Evolutionary conservation across 2,797 vertebrate genomes (phyloP).

Genomic region (Sphenopsis melanotis): DNA sequence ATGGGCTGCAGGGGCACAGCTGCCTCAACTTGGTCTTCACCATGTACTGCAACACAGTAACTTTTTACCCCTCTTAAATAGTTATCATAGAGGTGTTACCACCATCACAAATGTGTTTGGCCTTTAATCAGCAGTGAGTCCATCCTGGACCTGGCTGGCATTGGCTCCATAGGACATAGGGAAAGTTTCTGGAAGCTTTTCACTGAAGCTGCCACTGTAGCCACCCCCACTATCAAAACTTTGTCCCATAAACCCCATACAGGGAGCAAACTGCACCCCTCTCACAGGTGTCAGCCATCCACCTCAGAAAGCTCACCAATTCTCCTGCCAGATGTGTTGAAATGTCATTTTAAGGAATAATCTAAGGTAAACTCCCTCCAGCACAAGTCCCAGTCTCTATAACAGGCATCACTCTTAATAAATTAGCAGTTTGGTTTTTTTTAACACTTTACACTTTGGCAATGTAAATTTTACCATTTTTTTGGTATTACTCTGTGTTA

Average conservation of each 20-base stretch:
- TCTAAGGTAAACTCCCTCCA: not conserved
- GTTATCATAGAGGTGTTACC: not conserved
- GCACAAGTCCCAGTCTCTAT: not conserved
- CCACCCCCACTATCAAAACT: not conserved
- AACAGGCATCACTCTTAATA: not conserved
- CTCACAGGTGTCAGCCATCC: not conserved
- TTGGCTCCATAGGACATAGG: not conserved
- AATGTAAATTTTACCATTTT: not conserved
- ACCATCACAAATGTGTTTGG: not conserved
- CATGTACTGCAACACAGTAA: not conserved
- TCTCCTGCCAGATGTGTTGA: not conserved
- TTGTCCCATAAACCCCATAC: not conserved
- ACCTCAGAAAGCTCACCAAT: not conserved
- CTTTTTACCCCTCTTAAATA: not conserved
- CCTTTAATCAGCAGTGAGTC: not conserved
- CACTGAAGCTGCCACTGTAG: not conserved
- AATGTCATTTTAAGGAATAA: not conserved
- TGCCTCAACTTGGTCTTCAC: too few species aligned
- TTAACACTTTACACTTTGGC: not conserved
- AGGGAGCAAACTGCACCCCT: not conserved
- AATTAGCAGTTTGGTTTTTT: fast-evolving
- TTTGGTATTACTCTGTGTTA: not conserved
- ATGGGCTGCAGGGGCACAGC: not conserved
- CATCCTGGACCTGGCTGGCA: not conserved
- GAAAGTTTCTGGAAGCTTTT: not conserved